Conservation (phyloP, 2,797 vertebrate genomes). For the Chanos chanos region DNA sequence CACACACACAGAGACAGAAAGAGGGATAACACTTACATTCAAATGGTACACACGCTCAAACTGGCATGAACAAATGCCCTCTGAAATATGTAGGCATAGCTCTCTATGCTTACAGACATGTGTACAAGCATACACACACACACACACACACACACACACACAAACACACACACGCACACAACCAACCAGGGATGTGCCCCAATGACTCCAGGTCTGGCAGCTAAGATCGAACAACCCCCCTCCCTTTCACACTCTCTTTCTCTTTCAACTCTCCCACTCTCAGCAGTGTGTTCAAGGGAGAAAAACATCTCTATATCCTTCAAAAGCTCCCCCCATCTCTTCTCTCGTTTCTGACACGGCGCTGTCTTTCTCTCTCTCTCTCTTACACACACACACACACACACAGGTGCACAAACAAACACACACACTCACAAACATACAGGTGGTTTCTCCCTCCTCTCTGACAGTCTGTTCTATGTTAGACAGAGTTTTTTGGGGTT, state of each 20-base stretch:
- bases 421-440: background rate
- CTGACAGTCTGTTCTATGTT: background rate
- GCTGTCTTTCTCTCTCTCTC: background rate
- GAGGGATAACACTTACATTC: too few species aligned
- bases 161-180: background rate
- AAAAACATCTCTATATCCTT: constrained; percentile 1
- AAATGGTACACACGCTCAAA: too few species aligned
- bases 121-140: background rate
- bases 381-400: background rate
- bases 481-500: too few species aligned
- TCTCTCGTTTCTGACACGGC: background rate
- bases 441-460: constrained; percentile 39
- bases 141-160: background rate
- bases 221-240: too few species aligned
- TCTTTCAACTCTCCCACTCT: background rate
- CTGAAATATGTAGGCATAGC: too few species aligned
- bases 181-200: background rate
- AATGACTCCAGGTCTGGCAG: too few species aligned
- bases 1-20: constrained; percentile 3
- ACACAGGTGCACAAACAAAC: background rate
- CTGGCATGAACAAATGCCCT: too few species aligned
- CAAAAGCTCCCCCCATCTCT: background rate
- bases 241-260: background rate
- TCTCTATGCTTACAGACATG: background rate
- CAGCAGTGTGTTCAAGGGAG: background rate